Evolutionary conservation across 2,888 invertebrate genomes (phyloP), one percentile per base, ranked within the genome.

Genomic region (Macaria notata): DNA sequence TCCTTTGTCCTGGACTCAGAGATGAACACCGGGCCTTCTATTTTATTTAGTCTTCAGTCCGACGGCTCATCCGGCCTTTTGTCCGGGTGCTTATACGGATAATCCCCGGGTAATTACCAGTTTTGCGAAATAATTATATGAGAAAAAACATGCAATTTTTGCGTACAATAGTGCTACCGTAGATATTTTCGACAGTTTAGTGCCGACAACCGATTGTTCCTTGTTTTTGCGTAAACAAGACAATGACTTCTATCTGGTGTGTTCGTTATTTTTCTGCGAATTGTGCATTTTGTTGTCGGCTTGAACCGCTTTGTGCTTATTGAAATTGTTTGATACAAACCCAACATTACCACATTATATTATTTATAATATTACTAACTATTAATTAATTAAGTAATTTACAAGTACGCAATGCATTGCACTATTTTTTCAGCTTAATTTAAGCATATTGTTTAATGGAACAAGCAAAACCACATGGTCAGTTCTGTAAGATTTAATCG

Each of bases 101-200:
- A 84, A 90, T 87, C 84, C 80, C 71, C 61, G 72, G 65, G 63
- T 89, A 88, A 89, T 90, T 88, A 89, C 84, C 90, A 88, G 87
- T 86, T 88, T 86, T 82, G 76, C 77, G 77, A 87, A 82, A 76
- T 83, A 88, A 87, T 86, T 83, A 84, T 66, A 49, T 57, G 62
- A 71, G 82, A 83, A 83, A 54, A 85, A 79, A 73, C 65, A 76
- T 71, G 75, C 72, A 78, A 79, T 76, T 69, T 64, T 51, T 58
- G 74, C 78, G 68, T 81, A 65, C 46, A 67, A 73, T 71, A 72
- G 8, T n/a, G 65, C 63, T 72, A 62, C 60, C 43, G 54, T 49
- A 43, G 30, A 47, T 41, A 46, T 46, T 45, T 49, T 53, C 31
- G 51, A 38, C 57, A 49, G 42, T 41, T 49, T 49, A 46, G 6